Evolutionary conservation across 2,888 invertebrate species (phyloP).

Genomic region (Frankliniella intonsa): DNA sequence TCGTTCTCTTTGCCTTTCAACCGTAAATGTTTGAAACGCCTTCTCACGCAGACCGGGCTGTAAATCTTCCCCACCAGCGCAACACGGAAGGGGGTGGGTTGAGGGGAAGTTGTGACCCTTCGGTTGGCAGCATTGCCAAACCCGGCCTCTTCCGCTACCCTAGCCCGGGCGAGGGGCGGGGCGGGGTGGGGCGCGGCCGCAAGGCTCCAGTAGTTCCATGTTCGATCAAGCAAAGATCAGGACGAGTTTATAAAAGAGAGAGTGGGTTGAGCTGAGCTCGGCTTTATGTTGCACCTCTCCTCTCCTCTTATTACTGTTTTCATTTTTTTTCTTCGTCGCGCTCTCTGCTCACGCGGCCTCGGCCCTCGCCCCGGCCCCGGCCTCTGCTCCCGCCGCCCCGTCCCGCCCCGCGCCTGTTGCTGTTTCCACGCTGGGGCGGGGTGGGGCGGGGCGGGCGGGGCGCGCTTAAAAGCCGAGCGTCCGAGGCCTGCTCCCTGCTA

Average conservation of each 20-base stretch:
- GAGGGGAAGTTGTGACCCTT: slow-evolving; percentile 19
- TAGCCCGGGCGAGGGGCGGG: neutral
- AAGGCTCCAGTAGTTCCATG: too few species aligned
- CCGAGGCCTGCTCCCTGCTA: too few species aligned
- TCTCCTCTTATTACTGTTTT: neutral
- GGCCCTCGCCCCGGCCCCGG: neutral
- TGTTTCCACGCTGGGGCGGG: neutral
- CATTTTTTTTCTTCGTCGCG: neutral
- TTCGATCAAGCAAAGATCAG: too few species aligned
- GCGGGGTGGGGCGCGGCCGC: neutral
- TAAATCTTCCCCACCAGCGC: neutral
- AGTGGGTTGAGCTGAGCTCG: neutral
- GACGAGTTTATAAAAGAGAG: too few species aligned
- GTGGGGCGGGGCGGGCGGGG: too few species aligned
- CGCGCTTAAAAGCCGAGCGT: too few species aligned
- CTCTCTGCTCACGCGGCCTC: neutral
- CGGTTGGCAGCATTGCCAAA: neutral
- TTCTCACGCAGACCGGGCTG: too few species aligned
- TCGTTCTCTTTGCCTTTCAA: neutral
- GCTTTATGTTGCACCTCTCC: neutral
- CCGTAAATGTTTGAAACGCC: too few species aligned
- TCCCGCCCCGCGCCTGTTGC: neutral
- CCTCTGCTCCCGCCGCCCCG: neutral
- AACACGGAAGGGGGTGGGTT: neutral
- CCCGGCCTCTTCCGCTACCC: neutral